Evolutionary conservation across 1,140 invertebrate genomes (phyloP).

Genomic region (Octopus bimaculoides): DNA sequence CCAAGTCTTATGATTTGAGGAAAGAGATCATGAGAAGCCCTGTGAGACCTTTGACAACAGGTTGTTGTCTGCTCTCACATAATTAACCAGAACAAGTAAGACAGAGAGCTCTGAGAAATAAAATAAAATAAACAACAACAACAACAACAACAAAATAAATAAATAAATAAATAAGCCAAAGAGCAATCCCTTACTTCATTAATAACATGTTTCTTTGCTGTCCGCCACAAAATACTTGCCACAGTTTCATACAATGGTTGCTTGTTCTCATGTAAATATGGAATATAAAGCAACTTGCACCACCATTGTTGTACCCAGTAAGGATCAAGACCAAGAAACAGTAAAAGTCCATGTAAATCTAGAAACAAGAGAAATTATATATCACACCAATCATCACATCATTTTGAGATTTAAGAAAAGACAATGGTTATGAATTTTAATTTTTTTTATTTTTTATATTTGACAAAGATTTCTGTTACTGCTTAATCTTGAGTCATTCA

Average conservation of each 20-base stretch:
- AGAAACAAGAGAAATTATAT: background rate
- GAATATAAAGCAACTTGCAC: constrained; percentile 62
- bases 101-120: too few species aligned
- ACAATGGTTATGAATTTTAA: too few species aligned
- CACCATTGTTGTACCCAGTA: constrained; percentile 63
- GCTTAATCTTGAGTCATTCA: too few species aligned
- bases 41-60: too few species aligned
- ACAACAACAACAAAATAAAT: background rate
- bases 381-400: too few species aligned
- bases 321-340: constrained; percentile 68
- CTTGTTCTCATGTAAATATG: constrained; percentile 60
- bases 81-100: too few species aligned
- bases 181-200: constrained; percentile 56
- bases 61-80: too few species aligned
- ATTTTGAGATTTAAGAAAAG: too few species aligned
- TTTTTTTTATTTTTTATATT: too few species aligned
- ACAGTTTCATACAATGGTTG: constrained; percentile 62
- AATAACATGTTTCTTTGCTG: constrained; percentile 67
- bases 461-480: too few species aligned
- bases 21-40: too few species aligned
- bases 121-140: background rate
- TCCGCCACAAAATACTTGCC: constrained; percentile 70
- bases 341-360: constrained; percentile 71
- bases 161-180: background rate
- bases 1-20: too few species aligned